A percentile compares a stretch with the other conserved stretches of the same genome.
Evolutionary conservation across 2,888 invertebrate genomes (phyloP).

Genomic region (Oxystoma pomonae): DNA sequence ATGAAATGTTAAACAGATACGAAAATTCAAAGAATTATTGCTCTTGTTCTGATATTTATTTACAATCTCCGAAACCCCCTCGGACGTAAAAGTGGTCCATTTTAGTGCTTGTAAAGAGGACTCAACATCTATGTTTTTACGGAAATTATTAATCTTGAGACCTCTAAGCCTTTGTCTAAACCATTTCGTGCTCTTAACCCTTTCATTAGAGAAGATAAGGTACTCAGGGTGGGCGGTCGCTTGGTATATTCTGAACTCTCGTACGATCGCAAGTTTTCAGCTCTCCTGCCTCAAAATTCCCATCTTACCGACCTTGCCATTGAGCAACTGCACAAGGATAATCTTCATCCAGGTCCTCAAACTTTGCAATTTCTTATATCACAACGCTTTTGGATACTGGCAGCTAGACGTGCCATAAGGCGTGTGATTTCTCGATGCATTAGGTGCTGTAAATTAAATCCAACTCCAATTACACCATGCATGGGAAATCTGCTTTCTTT

Average conservation of each 20-base stretch:
- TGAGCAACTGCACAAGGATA: conserved; percentile 1
- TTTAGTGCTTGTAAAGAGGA: conserved; percentile 5
- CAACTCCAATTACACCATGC: conserved; percentile 18
- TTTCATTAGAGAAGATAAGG: not conserved
- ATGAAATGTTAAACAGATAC: not conserved
- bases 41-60: not conserved
- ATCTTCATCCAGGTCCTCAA: conserved; percentile 5
- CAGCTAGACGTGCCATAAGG: conserved; percentile 4
- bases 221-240: conserved; percentile 1
- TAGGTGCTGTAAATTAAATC: conserved; percentile 22
- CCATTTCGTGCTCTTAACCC: not conserved
- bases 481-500: conserved; percentile 32
- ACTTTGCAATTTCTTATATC: conserved; percentile 10
- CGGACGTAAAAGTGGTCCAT: not conserved
- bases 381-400: conserved; percentile 16
- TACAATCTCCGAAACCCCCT: not conserved
- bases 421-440: conserved; percentile 19
- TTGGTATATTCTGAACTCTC: not conserved
- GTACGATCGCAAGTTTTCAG: not conserved
- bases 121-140: conserved; percentile 9
- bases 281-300: not conserved
- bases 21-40: conserved; percentile 9
- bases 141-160: conserved; percentile 5
- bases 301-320: not conserved
- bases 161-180: not conserved